Percentiles rank a stretch among this genome's conserved stretches.
phyloP scores from a whole-genome alignment of 2,113 vertebrate genomes.

The Protomyctophum bolini region DNA sequence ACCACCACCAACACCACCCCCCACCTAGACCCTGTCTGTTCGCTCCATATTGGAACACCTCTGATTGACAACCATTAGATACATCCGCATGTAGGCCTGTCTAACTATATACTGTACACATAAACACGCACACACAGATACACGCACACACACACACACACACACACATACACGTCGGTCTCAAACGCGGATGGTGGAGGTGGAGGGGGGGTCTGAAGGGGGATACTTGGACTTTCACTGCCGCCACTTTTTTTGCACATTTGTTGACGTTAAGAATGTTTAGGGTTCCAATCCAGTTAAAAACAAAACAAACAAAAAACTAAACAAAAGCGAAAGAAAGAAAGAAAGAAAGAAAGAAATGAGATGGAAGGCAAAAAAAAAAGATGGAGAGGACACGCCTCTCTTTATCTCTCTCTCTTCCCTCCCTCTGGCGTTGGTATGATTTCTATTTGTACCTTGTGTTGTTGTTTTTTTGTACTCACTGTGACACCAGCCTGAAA shows the following conservation, averaged over 20 bases:
- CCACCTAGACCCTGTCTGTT: no score
- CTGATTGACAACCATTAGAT: no score
- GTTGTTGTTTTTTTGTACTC: constrained; percentile 65
- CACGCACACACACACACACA: constrained; percentile 41
- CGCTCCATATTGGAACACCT: no score
- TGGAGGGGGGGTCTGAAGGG: constrained; percentile 18
- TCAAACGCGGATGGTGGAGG: neutral
- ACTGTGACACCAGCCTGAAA: constrained; percentile 77
- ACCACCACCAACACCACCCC: no score
- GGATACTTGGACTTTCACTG: constrained; percentile 83
- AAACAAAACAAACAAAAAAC: constrained; percentile 45
- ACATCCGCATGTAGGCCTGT: no score
- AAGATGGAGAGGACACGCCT: constrained; percentile 44
- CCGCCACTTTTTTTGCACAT: constrained; percentile 86
- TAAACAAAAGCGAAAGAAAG: constrained; percentile 4
- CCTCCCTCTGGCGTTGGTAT: constrained; percentile 60
- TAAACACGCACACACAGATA: constrained; percentile 57
- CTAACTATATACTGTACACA: constrained; percentile 34
- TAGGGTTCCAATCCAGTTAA: constrained; percentile 90
- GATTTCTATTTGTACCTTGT: constrained; percentile 64
- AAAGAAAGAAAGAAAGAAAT: neutral
- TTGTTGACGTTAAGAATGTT: constrained; percentile 99
- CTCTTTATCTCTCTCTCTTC: constrained; percentile 30
- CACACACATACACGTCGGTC: constrained; percentile 36
- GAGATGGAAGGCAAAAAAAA: constrained; percentile 25